phyloP scores from a whole-genome alignment of 2,888 invertebrate genomes.

The Desoria tigrina region DNA sequence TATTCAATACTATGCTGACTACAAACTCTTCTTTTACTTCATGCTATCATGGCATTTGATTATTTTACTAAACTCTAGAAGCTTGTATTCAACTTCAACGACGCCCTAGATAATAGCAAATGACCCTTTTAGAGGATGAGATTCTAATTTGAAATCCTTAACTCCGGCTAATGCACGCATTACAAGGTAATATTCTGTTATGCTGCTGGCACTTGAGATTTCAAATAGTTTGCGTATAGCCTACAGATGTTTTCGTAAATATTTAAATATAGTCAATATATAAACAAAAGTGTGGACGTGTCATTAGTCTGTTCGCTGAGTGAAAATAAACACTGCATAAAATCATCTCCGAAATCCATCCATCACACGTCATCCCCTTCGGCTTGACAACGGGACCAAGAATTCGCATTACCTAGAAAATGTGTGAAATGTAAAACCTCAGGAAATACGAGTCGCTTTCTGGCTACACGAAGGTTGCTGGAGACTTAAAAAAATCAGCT shows the following conservation, averaged over 20 bases:
- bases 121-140: slow-evolving; percentile 4
- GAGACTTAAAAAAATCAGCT: too few relatives aligned
- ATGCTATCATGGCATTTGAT: too few relatives aligned
- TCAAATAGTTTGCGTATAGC: too few relatives aligned
- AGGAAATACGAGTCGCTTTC: slow-evolving; percentile 17
- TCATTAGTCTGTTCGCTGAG: slow-evolving; percentile 18
- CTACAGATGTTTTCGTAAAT: too few relatives aligned
- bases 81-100: too few relatives aligned
- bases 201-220: too few relatives aligned
- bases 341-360: slow-evolving; percentile 43
- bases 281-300: slow-evolving; percentile 15
- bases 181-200: too few relatives aligned
- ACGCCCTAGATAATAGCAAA: slow-evolving; percentile 15
- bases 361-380: slow-evolving; percentile 33
- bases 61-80: too few relatives aligned
- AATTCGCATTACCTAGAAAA: slow-evolving; percentile 33
- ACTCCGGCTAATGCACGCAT: neutral
- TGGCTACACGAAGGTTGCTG: neutral
- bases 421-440: slow-evolving; percentile 1
- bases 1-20: too few relatives aligned
- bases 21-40: too few relatives aligned
- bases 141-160: slow-evolving; percentile 6
- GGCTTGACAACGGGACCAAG: slow-evolving; percentile 24
- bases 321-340: slow-evolving; percentile 44
- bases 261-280: too few relatives aligned